These are phyloP conservation scores for Coilia nasus DNA, from an alignment of 2,797 vertebrate species.

Conservation along the genomic window DNA sequence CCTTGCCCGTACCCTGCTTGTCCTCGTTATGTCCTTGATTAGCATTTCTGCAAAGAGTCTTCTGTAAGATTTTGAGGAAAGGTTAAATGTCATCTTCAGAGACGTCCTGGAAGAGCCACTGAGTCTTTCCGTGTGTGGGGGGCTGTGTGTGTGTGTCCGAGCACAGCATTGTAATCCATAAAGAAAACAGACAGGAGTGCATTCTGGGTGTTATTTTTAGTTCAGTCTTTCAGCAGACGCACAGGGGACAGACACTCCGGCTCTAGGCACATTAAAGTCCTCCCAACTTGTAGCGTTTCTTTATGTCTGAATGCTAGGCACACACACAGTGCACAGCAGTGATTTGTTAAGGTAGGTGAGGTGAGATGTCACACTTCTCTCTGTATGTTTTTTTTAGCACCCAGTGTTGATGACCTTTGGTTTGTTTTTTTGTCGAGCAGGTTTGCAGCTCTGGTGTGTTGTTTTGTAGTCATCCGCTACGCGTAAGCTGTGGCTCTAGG, in stretches of 20 bases:
- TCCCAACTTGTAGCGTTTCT: slow-evolving; percentile 41
- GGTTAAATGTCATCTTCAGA: slow-evolving; percentile 47
- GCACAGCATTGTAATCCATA: slow-evolving; percentile 60
- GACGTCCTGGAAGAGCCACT: slow-evolving; percentile 41
- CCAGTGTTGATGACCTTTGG: slow-evolving; percentile 49
- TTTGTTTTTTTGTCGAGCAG: slow-evolving; percentile 55
- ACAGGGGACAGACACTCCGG: slow-evolving; percentile 58
- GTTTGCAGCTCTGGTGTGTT: slow-evolving; percentile 43
- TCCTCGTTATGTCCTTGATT: background rate
- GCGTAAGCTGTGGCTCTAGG: slow-evolving; percentile 59
- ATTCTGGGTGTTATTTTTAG: slow-evolving; percentile 76
- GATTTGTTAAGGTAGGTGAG: slow-evolving; percentile 60
- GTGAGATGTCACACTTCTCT: slow-evolving; percentile 45
- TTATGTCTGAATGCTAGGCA: slow-evolving; percentile 13
- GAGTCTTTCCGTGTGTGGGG: slow-evolving; percentile 55
- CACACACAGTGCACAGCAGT: slow-evolving; percentile 50
- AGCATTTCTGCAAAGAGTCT: slow-evolving; percentile 36
- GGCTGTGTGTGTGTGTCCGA: slow-evolving; percentile 44
- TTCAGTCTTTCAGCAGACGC: slow-evolving; percentile 63
- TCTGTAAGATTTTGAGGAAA: slow-evolving; percentile 59
- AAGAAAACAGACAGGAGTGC: slow-evolving; percentile 60
- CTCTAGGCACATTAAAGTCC: slow-evolving; percentile 47
- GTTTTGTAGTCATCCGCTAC: slow-evolving; percentile 53
- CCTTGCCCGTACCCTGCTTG: slow-evolving; percentile 19
- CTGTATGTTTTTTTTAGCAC: slow-evolving; percentile 38